Evolutionary conservation across 2,888 invertebrate species (phyloP), one percentile per base, ranked within the genome.

Genomic region (Kuschelorhynchus macadamiae): DNA sequence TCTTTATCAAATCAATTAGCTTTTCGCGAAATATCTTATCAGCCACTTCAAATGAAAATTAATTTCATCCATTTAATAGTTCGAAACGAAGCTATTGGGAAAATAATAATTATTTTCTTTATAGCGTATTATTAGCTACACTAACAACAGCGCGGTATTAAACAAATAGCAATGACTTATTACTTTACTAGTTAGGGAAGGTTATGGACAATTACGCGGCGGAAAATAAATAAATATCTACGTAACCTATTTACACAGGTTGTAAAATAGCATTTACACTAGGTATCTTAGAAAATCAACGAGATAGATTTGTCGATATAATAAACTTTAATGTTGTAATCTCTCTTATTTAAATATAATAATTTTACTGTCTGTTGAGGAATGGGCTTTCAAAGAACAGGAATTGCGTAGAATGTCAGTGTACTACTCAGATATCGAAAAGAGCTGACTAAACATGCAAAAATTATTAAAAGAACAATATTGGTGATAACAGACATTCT

Each of bases 131-230:
- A 46, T 20, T 39, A 30, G 39, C 39, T 55, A 52, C 30, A 62
- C 36, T 53, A 62, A 42, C 33, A 50, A 50, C 59, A 33, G 36
- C 41, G 44, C 42, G 65, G 50, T 36, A 42, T 50, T 18, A 42
- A 47, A 41, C 49, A 41, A 61, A 66, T 59, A 67, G 67, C 57
- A 61, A 71, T 72, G 67, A 72, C 70, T 72, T 72, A 70, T 67
- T 67, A 55, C 55, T 63, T 39, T 46, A 30, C 25, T 33, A 57
- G 71, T 75, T 75, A 68, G 62, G 75, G 57, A 72, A 75, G 75
- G 75, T 75, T 75, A 74, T 59, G 73, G 72, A 62, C 72, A 71
- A 71, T 71, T 68, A 73, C 68, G 57, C 32, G 44, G 16, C 14
- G 50, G 39, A 55, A 52, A 59, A 56, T 67, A 57, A 52, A 57